Evolutionary conservation across 2,888 invertebrate species (phyloP).

Genomic region (Reticulitermes lucifugus): DNA sequence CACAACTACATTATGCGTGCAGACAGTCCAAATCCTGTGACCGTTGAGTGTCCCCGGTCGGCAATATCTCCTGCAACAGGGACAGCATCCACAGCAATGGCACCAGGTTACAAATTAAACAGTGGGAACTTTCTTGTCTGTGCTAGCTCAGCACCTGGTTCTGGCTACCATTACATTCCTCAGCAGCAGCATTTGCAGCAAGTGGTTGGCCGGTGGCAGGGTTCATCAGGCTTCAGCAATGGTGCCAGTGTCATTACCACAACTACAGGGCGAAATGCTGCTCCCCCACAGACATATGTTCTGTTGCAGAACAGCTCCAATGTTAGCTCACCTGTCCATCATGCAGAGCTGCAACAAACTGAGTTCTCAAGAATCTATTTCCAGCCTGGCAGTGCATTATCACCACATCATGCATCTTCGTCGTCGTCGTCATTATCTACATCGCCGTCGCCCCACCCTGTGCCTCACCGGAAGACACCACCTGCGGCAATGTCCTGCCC

Average conservation of each 20-base stretch:
- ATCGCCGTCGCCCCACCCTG: constrained; percentile 61
- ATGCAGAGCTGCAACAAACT: constrained; percentile 60
- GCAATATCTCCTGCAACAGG: constrained; percentile 65
- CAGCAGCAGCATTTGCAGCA: constrained; percentile 53
- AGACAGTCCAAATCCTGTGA: constrained; percentile 62
- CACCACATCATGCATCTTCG: constrained; percentile 61
- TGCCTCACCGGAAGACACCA: constrained; percentile 57
- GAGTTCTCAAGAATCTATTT: constrained; percentile 57
- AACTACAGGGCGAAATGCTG: constrained; percentile 62
- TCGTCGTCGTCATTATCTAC: constrained; percentile 53
- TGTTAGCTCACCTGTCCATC: constrained; percentile 40
- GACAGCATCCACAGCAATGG: constrained; percentile 66
- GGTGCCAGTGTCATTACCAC: constrained; percentile 74
- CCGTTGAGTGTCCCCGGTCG: constrained; percentile 52
- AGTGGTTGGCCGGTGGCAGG: constrained; percentile 43
- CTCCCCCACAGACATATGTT: constrained; percentile 48
- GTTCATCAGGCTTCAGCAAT: constrained; percentile 55
- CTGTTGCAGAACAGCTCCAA: constrained; percentile 49
- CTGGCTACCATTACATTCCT: constrained; percentile 57
- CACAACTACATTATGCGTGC: constrained; percentile 92
- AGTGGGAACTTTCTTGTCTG: constrained; percentile 51
- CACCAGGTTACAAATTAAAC: constrained; percentile 50
- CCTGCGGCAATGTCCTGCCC: constrained; percentile 45
- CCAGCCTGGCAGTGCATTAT: constrained; percentile 55
- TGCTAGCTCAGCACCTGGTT: constrained; percentile 51